Conservation (phyloP, 2,888 invertebrate genomes). For the Ormyrus labotus region DNA sequence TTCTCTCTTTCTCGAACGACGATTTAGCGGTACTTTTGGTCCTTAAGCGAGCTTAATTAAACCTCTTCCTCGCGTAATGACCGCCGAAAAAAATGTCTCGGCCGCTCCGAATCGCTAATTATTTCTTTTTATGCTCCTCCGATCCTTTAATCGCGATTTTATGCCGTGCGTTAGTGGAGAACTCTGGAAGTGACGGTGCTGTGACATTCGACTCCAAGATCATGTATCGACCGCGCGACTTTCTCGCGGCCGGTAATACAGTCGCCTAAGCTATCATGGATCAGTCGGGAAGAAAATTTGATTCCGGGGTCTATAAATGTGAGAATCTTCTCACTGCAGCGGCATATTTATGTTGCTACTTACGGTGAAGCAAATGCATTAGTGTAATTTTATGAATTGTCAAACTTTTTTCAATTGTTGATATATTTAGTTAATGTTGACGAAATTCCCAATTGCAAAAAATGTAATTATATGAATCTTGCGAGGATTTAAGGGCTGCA, state of each 20-base stretch:
- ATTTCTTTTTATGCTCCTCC: neutral
- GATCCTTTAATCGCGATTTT: neutral
- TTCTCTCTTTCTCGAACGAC: neutral
- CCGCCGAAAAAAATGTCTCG: neutral
- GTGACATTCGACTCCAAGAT: conserved; percentile 32
- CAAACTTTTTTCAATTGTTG: no score
- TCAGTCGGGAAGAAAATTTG: conserved; percentile 28
- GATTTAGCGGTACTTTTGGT: neutral
- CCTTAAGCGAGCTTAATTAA: conserved; percentile 18
- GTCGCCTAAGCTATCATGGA: conserved; percentile 63
- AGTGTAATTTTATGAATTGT: no score
- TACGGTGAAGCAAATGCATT: no score
- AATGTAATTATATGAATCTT: no score
- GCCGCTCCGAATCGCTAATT: neutral
- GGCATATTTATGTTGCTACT: no score
- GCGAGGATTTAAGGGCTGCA: no score
- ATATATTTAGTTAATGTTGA: no score
- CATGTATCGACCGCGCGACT: conserved; percentile 55
- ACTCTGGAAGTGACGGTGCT: neutral
- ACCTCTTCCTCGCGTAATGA: conserved; percentile 1
- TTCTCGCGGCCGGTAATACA: conserved; percentile 66
- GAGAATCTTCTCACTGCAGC: no score
- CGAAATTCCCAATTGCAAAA: no score
- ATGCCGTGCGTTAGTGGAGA: neutral
- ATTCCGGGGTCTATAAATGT: no score